Evolutionary conservation across 2,113 vertebrate genomes (phyloP).

Genomic region (Hippocampus barbouri): DNA sequence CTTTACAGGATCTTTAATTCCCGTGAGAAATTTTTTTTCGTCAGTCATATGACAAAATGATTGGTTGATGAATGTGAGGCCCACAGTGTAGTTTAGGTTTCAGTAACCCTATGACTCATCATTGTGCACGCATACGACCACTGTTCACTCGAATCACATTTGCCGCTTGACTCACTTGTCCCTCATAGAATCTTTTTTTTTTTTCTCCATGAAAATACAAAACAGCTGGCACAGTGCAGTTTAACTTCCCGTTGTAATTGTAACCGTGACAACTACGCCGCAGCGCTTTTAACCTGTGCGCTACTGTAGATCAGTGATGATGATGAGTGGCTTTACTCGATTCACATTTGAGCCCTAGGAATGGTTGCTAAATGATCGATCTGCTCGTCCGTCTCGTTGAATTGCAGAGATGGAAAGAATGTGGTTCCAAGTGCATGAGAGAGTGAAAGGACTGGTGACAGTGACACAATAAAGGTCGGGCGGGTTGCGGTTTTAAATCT

Average conservation of each 20-base stretch:
- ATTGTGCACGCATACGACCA: not conserved
- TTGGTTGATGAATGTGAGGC: not conserved
- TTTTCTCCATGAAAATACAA: too few relatives aligned
- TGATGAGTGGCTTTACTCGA: not conserved
- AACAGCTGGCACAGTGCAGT: not conserved
- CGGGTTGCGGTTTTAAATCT: slow-evolving; percentile 56
- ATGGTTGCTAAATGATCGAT: too few relatives aligned
- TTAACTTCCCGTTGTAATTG: not conserved
- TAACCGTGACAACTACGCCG: not conserved
- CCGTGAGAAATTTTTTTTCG: not conserved
- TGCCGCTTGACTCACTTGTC: not conserved
- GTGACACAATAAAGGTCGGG: slow-evolving; percentile 59
- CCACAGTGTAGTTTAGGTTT: not conserved
- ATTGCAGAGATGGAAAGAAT: too few relatives aligned
- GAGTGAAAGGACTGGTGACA: slow-evolving; percentile 63
- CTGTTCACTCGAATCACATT: not conserved
- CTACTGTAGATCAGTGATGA: not conserved
- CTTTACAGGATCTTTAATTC: too few relatives aligned
- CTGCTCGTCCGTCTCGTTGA: too few relatives aligned
- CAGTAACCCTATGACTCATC: not conserved
- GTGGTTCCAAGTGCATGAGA: not conserved
- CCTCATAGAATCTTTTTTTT: not conserved
- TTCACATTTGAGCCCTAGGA: not conserved
- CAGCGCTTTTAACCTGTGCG: not conserved
- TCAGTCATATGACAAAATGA: not conserved